phyloP scores from a whole-genome alignment of 2,888 invertebrate genomes.

The Erynnis tages region DNA sequence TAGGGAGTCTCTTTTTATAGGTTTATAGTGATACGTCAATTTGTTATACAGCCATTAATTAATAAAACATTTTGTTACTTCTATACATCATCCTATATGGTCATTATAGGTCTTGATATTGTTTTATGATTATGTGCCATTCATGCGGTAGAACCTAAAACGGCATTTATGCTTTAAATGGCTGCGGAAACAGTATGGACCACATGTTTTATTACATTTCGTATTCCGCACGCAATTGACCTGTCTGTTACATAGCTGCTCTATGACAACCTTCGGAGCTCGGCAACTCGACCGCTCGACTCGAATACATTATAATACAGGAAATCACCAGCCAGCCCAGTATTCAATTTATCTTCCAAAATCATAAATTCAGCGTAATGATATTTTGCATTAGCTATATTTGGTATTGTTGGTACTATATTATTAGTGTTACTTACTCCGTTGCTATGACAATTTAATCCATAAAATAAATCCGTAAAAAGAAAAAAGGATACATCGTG shows the following conservation, averaged over 20 bases:
- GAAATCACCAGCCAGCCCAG: slow-evolving; percentile 74
- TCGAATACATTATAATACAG: slow-evolving; percentile 75
- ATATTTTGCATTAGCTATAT: slow-evolving; percentile 68
- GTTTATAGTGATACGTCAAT: too few relatives aligned
- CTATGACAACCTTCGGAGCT: slow-evolving; percentile 66
- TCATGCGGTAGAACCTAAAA: neutral
- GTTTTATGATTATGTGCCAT: neutral
- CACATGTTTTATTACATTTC: slow-evolving; percentile 10
- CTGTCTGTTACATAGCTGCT: slow-evolving; percentile 45
- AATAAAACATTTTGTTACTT: too few relatives aligned
- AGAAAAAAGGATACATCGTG: too few relatives aligned
- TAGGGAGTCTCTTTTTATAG: neutral
- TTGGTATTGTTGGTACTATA: slow-evolving; percentile 36
- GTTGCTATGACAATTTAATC: too few relatives aligned
- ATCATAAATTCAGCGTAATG: slow-evolving; percentile 75
- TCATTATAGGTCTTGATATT: too few relatives aligned
- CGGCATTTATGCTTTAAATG: neutral
- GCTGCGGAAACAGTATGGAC: slow-evolving; percentile 7
- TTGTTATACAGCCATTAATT: too few relatives aligned
- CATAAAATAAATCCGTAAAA: too few relatives aligned
- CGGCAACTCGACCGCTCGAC: slow-evolving; percentile 46
- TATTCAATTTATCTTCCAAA: slow-evolving; percentile 76
- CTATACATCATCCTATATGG: too few relatives aligned
- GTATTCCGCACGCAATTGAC: slow-evolving; percentile 23
- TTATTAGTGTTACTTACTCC: slow-evolving; percentile 3